These are phyloP conservation scores for Steatocranus sp. DNA, from an alignment of 2,797 vertebrate species.

Conservation along the genomic window DNA sequence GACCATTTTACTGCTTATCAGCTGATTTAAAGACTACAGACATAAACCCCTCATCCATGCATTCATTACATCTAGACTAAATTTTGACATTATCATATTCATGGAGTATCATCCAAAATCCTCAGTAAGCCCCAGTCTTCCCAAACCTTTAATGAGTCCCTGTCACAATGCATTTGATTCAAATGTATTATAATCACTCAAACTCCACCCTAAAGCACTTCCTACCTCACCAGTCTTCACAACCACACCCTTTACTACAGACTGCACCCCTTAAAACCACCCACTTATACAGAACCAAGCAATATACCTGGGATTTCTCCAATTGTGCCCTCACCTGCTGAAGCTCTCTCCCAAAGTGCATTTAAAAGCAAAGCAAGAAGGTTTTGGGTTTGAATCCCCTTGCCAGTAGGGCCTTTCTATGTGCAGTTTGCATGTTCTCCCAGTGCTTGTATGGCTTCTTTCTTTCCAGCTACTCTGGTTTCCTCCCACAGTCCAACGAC, in stretches of 20 bases:
- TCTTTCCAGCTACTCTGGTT: not conserved
- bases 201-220: not conserved
- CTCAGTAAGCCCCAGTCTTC: not conserved
- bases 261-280: not conserved
- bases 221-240: not conserved
- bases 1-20: not conserved
- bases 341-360: not conserved
- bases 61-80: not conserved
- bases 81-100: not conserved
- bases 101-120: not conserved
- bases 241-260: not conserved
- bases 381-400: not conserved
- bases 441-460: not conserved
- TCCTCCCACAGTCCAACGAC: not conserved
- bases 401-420: not conserved
- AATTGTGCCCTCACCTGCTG: not conserved
- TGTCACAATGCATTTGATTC: not conserved
- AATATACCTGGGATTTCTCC: not conserved
- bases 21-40: not conserved
- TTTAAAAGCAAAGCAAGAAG: not conserved
- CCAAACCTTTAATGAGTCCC: not conserved
- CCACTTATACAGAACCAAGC: not conserved
- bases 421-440: not conserved
- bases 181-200: not conserved
- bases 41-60: not conserved